Evolutionary conservation across 2,888 invertebrate genomes (phyloP).

Genomic region (Cyrtodaria siliqua): DNA sequence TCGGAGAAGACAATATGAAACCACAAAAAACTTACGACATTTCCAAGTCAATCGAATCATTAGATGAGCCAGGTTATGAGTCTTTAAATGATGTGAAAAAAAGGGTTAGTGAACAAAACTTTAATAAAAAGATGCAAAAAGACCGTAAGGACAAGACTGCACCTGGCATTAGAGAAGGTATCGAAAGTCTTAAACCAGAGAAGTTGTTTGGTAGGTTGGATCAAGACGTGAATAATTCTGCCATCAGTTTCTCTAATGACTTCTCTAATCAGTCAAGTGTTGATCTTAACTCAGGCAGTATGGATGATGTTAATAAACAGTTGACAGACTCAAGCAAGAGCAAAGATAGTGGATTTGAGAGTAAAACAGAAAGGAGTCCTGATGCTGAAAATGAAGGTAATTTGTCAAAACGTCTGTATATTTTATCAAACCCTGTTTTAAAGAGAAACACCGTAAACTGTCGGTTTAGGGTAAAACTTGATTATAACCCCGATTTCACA

Average conservation of each 20-base stretch:
- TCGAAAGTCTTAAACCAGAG: not conserved
- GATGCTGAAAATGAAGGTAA: constrained; percentile 35
- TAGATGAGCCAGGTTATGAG: constrained; percentile 63
- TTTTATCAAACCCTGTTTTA: too few species aligned
- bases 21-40: constrained; percentile 46
- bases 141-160: too few species aligned
- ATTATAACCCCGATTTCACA: too few species aligned
- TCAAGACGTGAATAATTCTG: constrained; percentile 49
- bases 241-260: constrained; percentile 41
- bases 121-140: not conserved
- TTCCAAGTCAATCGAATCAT: constrained; percentile 53
- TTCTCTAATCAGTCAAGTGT: not conserved
- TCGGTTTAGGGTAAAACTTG: too few species aligned
- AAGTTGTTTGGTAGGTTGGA: not conserved
- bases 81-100: constrained; percentile 60
- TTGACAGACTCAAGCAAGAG: constrained; percentile 25
- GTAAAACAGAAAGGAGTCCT: constrained; percentile 37
- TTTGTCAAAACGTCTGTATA: too few species aligned
- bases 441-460: too few species aligned
- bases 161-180: not conserved
- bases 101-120: constrained; percentile 39
- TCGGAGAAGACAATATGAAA: constrained; percentile 4
- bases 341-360: constrained; percentile 51
- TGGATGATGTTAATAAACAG: not conserved
- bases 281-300: too few species aligned